Conservation (phyloP, 1,140 invertebrate species). For the Cryptotermes secundus region DNA sequence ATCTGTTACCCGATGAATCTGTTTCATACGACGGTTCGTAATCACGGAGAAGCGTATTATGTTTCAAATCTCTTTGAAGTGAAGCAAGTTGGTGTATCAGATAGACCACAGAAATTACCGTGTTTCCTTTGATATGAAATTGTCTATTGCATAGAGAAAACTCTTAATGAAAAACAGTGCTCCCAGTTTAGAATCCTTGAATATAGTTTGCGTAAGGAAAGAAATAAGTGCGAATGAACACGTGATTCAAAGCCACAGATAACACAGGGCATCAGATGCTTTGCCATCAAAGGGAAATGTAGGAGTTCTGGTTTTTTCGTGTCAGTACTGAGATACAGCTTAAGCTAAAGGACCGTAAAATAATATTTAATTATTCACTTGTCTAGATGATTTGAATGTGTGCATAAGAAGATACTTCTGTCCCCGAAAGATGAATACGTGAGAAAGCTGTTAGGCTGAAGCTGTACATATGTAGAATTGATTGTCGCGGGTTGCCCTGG, state of each 20-base stretch:
- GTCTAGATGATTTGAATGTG: too few species aligned
- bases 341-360: too few species aligned
- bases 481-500: too few species aligned
- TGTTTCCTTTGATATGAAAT: not conserved
- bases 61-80: not conserved
- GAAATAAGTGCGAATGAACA: not conserved
- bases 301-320: too few species aligned
- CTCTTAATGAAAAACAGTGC: not conserved
- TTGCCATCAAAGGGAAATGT: not conserved
- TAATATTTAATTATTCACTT: too few species aligned
- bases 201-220: not conserved
- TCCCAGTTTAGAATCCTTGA: not conserved
- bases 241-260: not conserved
- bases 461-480: too few species aligned
- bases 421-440: too few species aligned
- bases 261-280: not conserved
- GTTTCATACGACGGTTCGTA: not conserved
- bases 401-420: too few species aligned
- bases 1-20: too few species aligned
- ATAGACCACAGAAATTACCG: not conserved
- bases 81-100: not conserved
- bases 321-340: too few species aligned
- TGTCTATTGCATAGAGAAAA: not conserved
- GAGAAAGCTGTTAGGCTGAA: too few species aligned
- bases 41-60: not conserved